These are phyloP conservation scores for Ellobium chinense DNA, from an alignment of 2,888 invertebrate genomes.

Conservation along the genomic window DNA sequence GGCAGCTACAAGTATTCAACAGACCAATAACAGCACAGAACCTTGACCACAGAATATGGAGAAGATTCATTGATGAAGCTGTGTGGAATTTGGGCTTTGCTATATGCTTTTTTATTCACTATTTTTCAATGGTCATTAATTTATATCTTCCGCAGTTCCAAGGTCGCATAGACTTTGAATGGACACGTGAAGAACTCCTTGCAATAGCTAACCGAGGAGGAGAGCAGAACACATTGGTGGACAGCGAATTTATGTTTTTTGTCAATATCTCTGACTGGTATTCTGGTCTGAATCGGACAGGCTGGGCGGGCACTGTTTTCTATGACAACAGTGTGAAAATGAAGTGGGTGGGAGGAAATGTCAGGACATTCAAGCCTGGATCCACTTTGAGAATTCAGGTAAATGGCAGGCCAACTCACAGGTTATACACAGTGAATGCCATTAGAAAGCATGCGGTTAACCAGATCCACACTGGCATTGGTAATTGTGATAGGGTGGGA, in stretches of 20 bases:
- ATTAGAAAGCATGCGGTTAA: no score
- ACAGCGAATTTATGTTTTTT: slow-evolving; percentile 74
- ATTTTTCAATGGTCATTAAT: no score
- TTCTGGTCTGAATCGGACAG: slow-evolving; percentile 80
- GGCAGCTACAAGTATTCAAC: no score
- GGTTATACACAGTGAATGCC: no score
- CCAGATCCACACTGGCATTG: no score
- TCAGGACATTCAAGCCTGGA: slow-evolving; percentile 96
- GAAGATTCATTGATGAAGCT: no score
- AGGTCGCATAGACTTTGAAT: slow-evolving; percentile 92
- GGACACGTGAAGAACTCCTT: slow-evolving; percentile 88
- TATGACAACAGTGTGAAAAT: slow-evolving; percentile 92
- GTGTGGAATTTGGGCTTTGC: no score
- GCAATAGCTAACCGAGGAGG: slow-evolving; percentile 53
- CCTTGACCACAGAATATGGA: no score
- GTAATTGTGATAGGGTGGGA: no score
- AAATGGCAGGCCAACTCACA: no score
- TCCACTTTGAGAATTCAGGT: slow-evolving; percentile 94
- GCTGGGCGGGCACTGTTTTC: slow-evolving; percentile 91
- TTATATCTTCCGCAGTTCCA: slow-evolving; percentile 84
- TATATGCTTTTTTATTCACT: no score
- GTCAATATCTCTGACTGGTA: slow-evolving; percentile 78
- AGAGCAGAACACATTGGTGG: slow-evolving; percentile 56
- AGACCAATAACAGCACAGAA: no score
- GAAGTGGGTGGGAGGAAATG: slow-evolving; percentile 91